Percentiles rank a stretch among this genome's conserved stretches.
Evolutionary conservation across 2,113 vertebrate genomes (phyloP).

Genomic region (Ameiurus melas): DNA sequence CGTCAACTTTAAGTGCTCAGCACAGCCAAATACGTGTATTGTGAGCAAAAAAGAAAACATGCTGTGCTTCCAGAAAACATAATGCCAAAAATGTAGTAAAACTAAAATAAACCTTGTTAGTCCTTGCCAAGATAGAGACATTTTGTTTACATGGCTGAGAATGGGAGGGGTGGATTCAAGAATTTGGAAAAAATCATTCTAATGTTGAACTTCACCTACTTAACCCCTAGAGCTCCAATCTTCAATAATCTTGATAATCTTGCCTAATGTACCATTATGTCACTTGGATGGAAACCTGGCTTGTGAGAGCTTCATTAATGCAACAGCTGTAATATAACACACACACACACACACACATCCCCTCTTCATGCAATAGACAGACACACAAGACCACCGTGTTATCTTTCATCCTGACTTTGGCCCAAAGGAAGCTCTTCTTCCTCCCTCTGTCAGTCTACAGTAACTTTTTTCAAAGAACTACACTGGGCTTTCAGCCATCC

Average conservation of each 20-base stretch:
- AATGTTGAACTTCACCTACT: not conserved
- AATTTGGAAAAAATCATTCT: not conserved
- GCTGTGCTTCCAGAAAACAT: slow-evolving; percentile 19
- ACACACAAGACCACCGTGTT: slow-evolving; percentile 27
- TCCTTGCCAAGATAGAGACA: not conserved
- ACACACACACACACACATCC: not conserved
- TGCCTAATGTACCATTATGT: not conserved
- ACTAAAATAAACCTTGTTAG: not conserved
- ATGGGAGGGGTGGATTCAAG: not conserved
- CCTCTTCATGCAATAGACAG: not conserved
- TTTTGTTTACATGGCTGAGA: not conserved
- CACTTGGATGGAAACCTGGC: not conserved
- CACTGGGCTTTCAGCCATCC: not conserved
- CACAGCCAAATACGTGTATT: not conserved
- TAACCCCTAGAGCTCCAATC: not conserved
- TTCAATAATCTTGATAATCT: not conserved
- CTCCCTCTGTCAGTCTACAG: not conserved
- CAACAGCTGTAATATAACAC: not conserved
- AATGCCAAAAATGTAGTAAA: not conserved
- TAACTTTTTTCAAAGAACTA: not conserved
- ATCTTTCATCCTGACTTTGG: slow-evolving; percentile 20
- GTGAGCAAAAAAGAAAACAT: not conserved
- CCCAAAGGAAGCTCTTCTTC: slow-evolving; percentile 25
- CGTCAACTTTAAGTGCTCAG: not conserved
- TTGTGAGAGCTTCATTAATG: not conserved